phyloP scores from a whole-genome alignment of 2,888 invertebrate genomes.

The Clivina fossor region DNA sequence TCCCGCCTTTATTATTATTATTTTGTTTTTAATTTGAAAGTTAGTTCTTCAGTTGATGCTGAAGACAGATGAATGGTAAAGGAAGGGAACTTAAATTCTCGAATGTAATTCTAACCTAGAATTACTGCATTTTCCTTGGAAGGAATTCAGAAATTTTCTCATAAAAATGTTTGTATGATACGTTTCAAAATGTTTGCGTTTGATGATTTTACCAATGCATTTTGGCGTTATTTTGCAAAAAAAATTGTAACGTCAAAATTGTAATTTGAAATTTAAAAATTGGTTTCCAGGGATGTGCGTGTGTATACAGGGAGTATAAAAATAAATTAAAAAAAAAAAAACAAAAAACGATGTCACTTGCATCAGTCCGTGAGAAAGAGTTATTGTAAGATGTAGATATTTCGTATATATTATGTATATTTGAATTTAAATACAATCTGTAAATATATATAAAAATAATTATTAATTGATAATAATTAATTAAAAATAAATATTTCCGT shows the following conservation, averaged over 20 bases:
- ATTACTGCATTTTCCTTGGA: too few relatives aligned
- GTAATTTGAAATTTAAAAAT: too few relatives aligned
- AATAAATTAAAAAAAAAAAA: constrained; percentile 31
- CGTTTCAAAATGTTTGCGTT: not conserved
- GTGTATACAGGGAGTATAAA: not conserved
- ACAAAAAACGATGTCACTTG: constrained; percentile 27
- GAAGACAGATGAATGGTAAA: too few relatives aligned
- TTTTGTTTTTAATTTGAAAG: not conserved
- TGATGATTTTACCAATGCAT: too few relatives aligned
- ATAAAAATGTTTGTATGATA: too few relatives aligned
- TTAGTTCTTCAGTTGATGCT: constrained; percentile 4
- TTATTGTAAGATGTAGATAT: constrained; percentile 30
- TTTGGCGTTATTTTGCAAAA: too few relatives aligned
- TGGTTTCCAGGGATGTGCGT: constrained; percentile 13
- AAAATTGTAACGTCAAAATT: too few relatives aligned
- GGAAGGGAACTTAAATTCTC: too few relatives aligned
- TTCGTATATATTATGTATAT: constrained; percentile 34
- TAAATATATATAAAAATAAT: constrained; percentile 21
- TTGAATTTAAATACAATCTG: constrained; percentile 31
- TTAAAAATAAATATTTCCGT: constrained; percentile 20
- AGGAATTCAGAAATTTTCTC: too few relatives aligned
- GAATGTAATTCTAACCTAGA: too few relatives aligned
- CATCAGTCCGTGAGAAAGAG: constrained; percentile 33
- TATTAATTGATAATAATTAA: too few relatives aligned
- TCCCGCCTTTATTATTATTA: not conserved